A percentile compares a stretch with the other conserved stretches of the same genome.
These are phyloP conservation scores for Odontothrips loti DNA, from an alignment of 2,888 invertebrate species.

Conservation along the genomic window DNA sequence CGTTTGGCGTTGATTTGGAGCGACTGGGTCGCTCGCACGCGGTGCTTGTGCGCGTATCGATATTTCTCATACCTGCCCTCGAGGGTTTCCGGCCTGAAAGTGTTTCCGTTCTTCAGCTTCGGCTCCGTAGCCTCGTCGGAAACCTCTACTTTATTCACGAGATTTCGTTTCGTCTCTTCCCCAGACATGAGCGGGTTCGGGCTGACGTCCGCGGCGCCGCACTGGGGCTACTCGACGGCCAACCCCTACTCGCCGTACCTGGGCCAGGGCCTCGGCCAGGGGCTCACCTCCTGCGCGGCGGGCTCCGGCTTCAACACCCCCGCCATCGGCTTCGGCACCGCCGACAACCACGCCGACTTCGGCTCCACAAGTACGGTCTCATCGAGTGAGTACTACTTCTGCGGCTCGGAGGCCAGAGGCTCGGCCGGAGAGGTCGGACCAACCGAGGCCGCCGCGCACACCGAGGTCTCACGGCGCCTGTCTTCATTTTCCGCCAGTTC, in stretches of 20 bases:
- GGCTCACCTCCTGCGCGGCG: slow-evolving; percentile 43
- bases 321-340: slow-evolving; percentile 65
- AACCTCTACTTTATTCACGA: too few species aligned
- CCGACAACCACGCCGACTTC: slow-evolving; percentile 54
- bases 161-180: slow-evolving; percentile 39
- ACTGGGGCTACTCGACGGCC: slow-evolving; percentile 83
- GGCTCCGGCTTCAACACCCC: slow-evolving; percentile 61
- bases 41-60: too few species aligned
- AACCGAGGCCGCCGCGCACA: too few species aligned
- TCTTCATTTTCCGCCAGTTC: slow-evolving; percentile 27
- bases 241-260: slow-evolving; percentile 83
- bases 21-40: too few species aligned
- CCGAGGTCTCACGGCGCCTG: background rate
- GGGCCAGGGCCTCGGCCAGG: slow-evolving; percentile 45
- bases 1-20: too few species aligned
- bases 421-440: too few species aligned
- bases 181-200: slow-evolving; percentile 84
- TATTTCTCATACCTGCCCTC: too few species aligned
- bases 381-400: slow-evolving; percentile 43
- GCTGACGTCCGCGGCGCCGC: slow-evolving; percentile 53
- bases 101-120: too few species aligned
- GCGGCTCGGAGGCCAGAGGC: too few species aligned
- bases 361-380: slow-evolving; percentile 46
- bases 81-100: too few species aligned
- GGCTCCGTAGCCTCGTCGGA: too few species aligned